A percentile compares a stretch with the other conserved stretches of the same genome.
Conservation (phyloP, 1,140 invertebrate species). For the Caenorhabditis tropicalis region DNA sequence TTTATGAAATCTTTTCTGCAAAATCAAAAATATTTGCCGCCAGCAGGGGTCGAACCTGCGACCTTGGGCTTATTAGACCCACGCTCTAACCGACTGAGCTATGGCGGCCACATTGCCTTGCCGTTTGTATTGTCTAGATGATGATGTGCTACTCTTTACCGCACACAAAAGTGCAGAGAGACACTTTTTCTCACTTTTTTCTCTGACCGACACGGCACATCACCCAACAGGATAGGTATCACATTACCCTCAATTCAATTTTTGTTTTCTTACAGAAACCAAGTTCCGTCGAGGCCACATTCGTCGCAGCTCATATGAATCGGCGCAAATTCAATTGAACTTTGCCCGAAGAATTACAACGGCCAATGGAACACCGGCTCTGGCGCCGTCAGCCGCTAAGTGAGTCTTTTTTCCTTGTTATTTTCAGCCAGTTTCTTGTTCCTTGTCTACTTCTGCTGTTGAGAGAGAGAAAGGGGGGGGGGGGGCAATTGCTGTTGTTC, state of each 20-base stretch:
- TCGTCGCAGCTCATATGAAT: constrained; percentile 57
- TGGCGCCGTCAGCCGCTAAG: constrained; percentile 39
- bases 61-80: constrained; percentile 73
- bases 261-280: constrained; percentile 8
- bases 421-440: neutral
- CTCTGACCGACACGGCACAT: neutral
- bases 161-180: neutral
- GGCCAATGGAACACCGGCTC: constrained; percentile 40
- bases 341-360: constrained; percentile 49
- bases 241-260: neutral
- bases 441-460: constrained; percentile 9
- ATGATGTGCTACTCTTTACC: neutral
- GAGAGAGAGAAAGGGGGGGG: too few relatives aligned
- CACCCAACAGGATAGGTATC: neutral
- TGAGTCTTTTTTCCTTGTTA: constrained; percentile 16
- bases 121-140: neutral
- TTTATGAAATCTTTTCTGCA: too few relatives aligned
- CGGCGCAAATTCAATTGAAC: constrained; percentile 54
- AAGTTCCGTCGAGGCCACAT: constrained; percentile 57
- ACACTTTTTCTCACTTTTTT: neutral
- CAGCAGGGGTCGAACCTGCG: constrained; percentile 72
- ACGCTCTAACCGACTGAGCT: constrained; percentile 69
- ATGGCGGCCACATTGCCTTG: neutral
- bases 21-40: constrained; percentile 58
- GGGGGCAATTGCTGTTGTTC: neutral